phyloP scores from a whole-genome alignment of 1,140 invertebrate genomes.

The Bombus vancouverensis region DNA sequence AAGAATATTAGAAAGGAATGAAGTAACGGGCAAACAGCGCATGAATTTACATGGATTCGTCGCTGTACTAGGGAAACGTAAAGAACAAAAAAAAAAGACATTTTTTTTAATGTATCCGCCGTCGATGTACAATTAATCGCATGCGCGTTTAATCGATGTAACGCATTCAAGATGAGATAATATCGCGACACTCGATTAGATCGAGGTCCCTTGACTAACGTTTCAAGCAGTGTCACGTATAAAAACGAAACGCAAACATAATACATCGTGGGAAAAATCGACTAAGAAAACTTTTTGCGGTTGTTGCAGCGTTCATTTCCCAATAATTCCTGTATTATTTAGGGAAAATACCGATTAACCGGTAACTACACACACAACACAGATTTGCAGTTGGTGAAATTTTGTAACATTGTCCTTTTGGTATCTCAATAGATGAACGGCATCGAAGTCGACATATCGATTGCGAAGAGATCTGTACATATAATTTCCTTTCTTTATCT shows the following conservation, averaged over 20 bases:
- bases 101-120: constrained; percentile 27
- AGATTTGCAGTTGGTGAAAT: background rate
- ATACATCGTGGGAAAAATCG: background rate
- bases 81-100: background rate
- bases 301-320: constrained; percentile 17
- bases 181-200: constrained; percentile 9
- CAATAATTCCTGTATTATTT: constrained; percentile 26
- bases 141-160: constrained; percentile 35
- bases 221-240: background rate
- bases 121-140: constrained; percentile 37
- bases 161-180: constrained; percentile 8
- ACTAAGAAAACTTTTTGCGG: constrained; percentile 1
- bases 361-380: background rate
- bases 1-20: background rate
- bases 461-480: background rate
- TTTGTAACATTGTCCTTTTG: constrained; percentile 3
- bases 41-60: constrained; percentile 39
- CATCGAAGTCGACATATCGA: background rate
- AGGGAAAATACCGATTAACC: background rate
- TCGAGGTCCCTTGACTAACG: background rate
- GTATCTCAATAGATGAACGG: background rate
- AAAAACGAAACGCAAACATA: background rate
- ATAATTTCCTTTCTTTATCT: constrained; percentile 5
- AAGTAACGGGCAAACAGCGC: background rate
- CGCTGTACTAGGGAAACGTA: constrained; percentile 31